Base-by-base conservation (phyloP, 2,888 invertebrate genomes). In the Stictocephala bisonia region DNA sequence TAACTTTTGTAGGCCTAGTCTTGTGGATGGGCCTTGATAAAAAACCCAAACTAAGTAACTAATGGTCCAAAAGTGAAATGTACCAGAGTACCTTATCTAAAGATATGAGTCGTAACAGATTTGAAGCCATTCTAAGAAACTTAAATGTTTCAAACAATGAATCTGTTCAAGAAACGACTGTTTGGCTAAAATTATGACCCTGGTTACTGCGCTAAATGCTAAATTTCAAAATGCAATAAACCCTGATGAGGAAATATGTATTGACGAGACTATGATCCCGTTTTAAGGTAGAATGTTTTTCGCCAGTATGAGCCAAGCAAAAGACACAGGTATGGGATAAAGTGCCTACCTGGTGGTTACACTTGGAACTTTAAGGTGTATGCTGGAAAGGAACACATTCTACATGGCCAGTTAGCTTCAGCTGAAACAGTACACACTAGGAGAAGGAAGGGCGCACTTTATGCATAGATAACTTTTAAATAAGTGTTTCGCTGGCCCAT, bases 41-140 rank as follows among this genome's bases (percentile, higher is more conserved):
- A 44, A 44, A 44, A 13, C 44, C 44, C 13, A 44, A 44, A 11
- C 13, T 44, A 44, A 44, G 44, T 15, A 44, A 44, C 44, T 44
- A 44, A 15, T 44, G 44, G 44, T 44, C 44, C 44, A 44, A 44
- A 44, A 44, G 13, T 44, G 44, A 3, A 44, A 44, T 44, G n/a
- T 44, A 44, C 13, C 44, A 44, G 15, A 44, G 44, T 44, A 44
- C 44, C n/a, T 44, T 44, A 11, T 44, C 44, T 4, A 44, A 44
- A 44, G 3, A n/a, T 3, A 44, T 44, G 44, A 6, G 15, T 44
- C 44, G 13, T 44, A 44, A 11, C n/a, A n/a, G n/a, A n/a, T n/a
- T n/a, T n/a, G n/a, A n/a, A n/a, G n/a, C n/a, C n/a, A 35, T 35
- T 13, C 40, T 35, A 11, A 13, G 9, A 35, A 7, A 35, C 13